Conservation (phyloP, 2,888 invertebrate genomes). For the Achlya flavicornis region DNA sequence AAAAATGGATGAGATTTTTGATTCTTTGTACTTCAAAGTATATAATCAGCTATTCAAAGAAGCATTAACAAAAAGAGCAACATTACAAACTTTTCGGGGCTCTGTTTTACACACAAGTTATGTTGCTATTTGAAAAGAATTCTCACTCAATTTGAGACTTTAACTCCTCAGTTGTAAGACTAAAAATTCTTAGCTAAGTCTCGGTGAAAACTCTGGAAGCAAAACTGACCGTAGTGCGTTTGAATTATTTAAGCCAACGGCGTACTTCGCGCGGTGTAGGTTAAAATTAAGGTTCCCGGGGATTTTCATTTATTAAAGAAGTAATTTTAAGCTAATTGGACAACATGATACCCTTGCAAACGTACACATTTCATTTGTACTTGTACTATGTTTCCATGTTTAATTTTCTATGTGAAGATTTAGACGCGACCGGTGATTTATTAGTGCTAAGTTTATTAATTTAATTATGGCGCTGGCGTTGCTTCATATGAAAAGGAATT, state of each 20-base stretch:
- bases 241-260: slow-evolving; percentile 47
- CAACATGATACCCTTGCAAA: slow-evolving; percentile 27
- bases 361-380: slow-evolving; percentile 8
- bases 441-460: slow-evolving; percentile 7
- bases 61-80: background rate
- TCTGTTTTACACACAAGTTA: background rate
- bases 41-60: slow-evolving; percentile 6
- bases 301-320: slow-evolving; percentile 61
- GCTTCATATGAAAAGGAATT: slow-evolving; percentile 9
- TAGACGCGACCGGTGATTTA: slow-evolving; percentile 20
- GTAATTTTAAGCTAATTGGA: slow-evolving; percentile 62
- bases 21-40: slow-evolving; percentile 1
- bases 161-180: background rate
- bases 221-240: slow-evolving; percentile 31
- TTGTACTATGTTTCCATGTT: slow-evolving; percentile 32
- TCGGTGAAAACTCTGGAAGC: background rate
- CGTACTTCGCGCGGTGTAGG: slow-evolving; percentile 43
- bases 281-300: slow-evolving; percentile 54
- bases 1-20: background rate
- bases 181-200: background rate
- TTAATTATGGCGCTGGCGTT: slow-evolving; percentile 7
- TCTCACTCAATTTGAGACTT: background rate
- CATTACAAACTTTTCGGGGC: slow-evolving; percentile 1
- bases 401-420: slow-evolving; percentile 39
- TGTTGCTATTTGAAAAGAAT: background rate